phyloP scores from a whole-genome alignment of 2,797 vertebrate genomes.

The Dallia pectoralis region DNA sequence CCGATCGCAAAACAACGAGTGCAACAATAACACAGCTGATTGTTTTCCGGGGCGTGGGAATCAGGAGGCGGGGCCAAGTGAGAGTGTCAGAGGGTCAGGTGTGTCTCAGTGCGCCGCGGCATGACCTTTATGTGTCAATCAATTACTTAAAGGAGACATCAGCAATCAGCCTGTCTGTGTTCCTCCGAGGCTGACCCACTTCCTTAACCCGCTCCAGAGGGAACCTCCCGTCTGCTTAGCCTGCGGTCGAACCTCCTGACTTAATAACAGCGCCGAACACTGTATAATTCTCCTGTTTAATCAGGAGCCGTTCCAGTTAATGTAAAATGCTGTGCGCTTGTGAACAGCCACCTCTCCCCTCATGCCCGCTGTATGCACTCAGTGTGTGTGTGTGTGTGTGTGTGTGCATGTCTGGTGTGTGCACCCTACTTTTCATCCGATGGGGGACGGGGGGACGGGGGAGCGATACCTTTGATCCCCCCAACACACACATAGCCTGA shows the following conservation, averaged over 20 bases:
- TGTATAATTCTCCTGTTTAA: slow-evolving; percentile 64
- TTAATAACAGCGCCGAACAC: slow-evolving; percentile 59
- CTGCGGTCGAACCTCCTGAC: slow-evolving; percentile 49
- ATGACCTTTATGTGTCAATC: slow-evolving; percentile 22
- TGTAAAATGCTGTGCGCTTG: slow-evolving; percentile 69
- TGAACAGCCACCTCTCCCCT: slow-evolving; percentile 56
- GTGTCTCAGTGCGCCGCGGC: slow-evolving; percentile 19
- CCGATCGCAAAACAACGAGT: too few species aligned
- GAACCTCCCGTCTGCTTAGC: slow-evolving; percentile 43
- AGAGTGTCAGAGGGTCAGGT: slow-evolving; percentile 3
- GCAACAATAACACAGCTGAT: too few species aligned
- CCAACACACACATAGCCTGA: slow-evolving; percentile 64
- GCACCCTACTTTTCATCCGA: slow-evolving; percentile 68
- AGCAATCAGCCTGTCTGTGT: slow-evolving; percentile 6
- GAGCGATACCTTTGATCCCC: slow-evolving; percentile 77
- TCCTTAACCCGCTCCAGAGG: slow-evolving; percentile 35
- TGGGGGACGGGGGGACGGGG: too few species aligned
- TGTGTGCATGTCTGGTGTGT: slow-evolving; percentile 59
- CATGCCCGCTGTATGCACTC: slow-evolving; percentile 70
- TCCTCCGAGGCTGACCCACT: slow-evolving; percentile 37
- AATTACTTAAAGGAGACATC: slow-evolving; percentile 20
- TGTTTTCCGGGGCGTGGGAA: too few species aligned
- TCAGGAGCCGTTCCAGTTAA: slow-evolving; percentile 72
- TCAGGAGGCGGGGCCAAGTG: background rate
- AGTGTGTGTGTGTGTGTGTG: slow-evolving; percentile 40